phyloP scores from a whole-genome alignment of 1,140 invertebrate species.

The Dendroctonus ponderosae region DNA sequence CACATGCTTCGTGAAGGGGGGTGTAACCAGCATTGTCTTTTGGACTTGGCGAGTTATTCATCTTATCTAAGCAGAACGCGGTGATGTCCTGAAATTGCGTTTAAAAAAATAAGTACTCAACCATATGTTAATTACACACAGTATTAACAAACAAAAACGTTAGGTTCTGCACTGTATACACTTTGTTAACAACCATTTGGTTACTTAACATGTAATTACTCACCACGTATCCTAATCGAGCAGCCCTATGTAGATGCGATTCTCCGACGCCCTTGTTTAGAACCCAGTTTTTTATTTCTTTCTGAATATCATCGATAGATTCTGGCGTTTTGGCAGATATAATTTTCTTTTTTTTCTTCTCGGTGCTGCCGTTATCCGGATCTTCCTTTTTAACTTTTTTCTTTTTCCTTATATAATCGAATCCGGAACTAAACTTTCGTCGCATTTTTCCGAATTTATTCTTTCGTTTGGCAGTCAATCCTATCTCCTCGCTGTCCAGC shows the following conservation, averaged over 20 bases:
- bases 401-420: slow-evolving; percentile 87
- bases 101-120: no score
- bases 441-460: slow-evolving; percentile 57
- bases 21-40: slow-evolving; percentile 95
- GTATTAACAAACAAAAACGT: no score
- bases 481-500: slow-evolving; percentile 45
- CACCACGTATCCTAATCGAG: slow-evolving; percentile 82
- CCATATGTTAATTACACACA: no score
- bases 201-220: slow-evolving; percentile 43
- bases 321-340: slow-evolving; percentile 59
- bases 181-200: no score
- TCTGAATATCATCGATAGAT: slow-evolving; percentile 73
- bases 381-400: slow-evolving; percentile 63
- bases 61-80: slow-evolving; percentile 83
- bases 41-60: slow-evolving; percentile 76
- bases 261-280: slow-evolving; percentile 92
- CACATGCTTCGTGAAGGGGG: slow-evolving; percentile 87
- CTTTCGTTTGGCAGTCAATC: slow-evolving; percentile 49
- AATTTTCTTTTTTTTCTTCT: slow-evolving; percentile 38
- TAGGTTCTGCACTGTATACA: no score
- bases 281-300: slow-evolving; percentile 86
- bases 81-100: slow-evolving; percentile 72
- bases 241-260: slow-evolving; percentile 85
- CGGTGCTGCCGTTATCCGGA: slow-evolving; percentile 47
- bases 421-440: slow-evolving; percentile 70